A percentile compares a stretch with the other conserved stretches of the same genome.
Conservation (phyloP, 2,888 invertebrate genomes). For the Meghimatium bilineatum region DNA sequence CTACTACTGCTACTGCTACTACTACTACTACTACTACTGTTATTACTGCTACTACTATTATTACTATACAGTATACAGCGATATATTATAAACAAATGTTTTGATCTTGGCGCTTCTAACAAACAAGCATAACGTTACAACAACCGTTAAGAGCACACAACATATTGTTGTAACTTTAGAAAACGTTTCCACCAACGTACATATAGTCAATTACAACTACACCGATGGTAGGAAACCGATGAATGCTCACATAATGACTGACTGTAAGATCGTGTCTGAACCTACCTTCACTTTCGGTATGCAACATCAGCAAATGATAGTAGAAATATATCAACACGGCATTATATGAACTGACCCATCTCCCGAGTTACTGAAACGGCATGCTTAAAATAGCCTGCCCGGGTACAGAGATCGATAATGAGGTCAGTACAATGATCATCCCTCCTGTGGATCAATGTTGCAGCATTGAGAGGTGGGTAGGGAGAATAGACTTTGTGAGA, state of each 20-base stretch:
- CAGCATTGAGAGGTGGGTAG: neutral
- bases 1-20: neutral
- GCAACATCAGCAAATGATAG: neutral
- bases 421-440: conserved; percentile 2
- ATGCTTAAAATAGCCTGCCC: neutral
- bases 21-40: neutral
- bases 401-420: neutral
- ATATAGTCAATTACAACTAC: too few species aligned
- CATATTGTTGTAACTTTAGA: too few species aligned
- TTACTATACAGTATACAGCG: neutral
- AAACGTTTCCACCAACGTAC: too few species aligned
- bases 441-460: neutral
- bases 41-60: conserved; percentile 19
- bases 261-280: neutral
- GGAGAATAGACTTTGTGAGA: neutral
- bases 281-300: neutral
- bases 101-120: too few species aligned
- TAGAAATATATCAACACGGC: neutral
- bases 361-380: neutral
- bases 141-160: too few species aligned
- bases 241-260: neutral
- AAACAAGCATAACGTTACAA: too few species aligned
- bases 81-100: neutral
- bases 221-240: too few species aligned
- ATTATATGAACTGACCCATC: neutral